Evolutionary conservation across 2,888 invertebrate species (phyloP).

Genomic region (Synanthedon andrenaeformis): DNA sequence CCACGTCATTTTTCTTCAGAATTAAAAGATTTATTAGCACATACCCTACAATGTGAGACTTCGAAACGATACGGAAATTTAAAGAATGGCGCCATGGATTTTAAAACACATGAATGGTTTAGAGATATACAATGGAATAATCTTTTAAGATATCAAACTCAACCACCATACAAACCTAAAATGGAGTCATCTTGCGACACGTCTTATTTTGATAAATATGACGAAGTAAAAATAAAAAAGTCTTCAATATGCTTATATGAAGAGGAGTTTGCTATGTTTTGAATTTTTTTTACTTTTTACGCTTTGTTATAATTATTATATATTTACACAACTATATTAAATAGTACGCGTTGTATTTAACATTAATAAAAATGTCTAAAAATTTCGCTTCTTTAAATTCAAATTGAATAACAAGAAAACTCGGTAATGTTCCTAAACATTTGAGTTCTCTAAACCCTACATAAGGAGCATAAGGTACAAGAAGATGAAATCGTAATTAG

Average conservation of each 20-base stretch:
- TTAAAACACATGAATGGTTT: slow-evolving; percentile 95
- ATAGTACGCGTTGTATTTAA: too few relatives aligned
- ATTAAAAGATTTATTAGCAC: slow-evolving; percentile 82
- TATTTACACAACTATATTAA: too few relatives aligned
- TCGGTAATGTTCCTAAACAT: too few relatives aligned
- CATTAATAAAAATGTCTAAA: too few relatives aligned
- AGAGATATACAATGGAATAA: slow-evolving; percentile 87
- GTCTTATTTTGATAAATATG: slow-evolving; percentile 78
- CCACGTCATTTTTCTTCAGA: slow-evolving; percentile 85
- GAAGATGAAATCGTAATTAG: too few relatives aligned
- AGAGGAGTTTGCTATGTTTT: slow-evolving; percentile 79
- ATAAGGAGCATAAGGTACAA: too few relatives aligned
- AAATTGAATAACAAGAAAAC: too few relatives aligned
- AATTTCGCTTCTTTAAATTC: too few relatives aligned
- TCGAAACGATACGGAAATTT: slow-evolving; percentile 85
- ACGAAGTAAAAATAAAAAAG: slow-evolving; percentile 60
- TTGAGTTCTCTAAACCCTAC: too few relatives aligned
- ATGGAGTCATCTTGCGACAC: slow-evolving; percentile 74
- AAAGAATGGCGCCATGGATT: slow-evolving; percentile 88
- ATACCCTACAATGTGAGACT: slow-evolving; percentile 76
- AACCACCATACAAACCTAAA: slow-evolving; percentile 74
- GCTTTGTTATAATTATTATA: not conserved
- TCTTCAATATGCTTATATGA: slow-evolving; percentile 67
- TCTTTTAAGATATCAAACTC: slow-evolving; percentile 80
- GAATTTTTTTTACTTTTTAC: slow-evolving; percentile 12